These are phyloP conservation scores for Cynopterus brachyotis DNA, from an alignment of 2,113 vertebrate genomes.

Conservation along the genomic window DNA sequence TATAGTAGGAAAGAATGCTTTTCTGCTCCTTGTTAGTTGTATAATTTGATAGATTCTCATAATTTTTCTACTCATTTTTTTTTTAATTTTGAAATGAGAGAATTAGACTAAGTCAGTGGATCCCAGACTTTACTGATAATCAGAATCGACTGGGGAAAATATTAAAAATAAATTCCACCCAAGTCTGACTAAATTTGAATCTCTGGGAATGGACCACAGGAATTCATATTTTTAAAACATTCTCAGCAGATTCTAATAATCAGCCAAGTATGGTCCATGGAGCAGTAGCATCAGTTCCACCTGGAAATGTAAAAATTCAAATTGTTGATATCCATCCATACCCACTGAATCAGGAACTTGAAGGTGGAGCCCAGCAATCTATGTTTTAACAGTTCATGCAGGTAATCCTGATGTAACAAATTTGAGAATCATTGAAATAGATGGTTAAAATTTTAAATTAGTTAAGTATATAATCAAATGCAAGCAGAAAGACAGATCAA, in stretches of 20 bases:
- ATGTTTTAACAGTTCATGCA: background rate
- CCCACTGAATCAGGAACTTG: background rate
- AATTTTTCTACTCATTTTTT: background rate
- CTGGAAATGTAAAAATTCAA: background rate
- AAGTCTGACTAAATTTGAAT: background rate
- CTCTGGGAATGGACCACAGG: background rate
- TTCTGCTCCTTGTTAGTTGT: background rate
- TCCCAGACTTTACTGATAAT: background rate
- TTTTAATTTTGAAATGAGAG: background rate
- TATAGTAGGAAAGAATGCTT: background rate
- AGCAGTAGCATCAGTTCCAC: background rate
- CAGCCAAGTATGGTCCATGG: background rate
- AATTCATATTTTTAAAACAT: background rate
- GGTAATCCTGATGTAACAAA: background rate
- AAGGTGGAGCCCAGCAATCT: background rate
- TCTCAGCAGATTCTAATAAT: background rate
- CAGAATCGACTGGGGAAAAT: background rate
- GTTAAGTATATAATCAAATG: background rate
- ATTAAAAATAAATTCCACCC: background rate
- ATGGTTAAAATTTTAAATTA: background rate
- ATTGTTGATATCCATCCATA: background rate
- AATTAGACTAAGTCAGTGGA: background rate
- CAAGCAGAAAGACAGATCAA: background rate
- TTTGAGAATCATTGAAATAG: background rate
- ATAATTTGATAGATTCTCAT: background rate